Evolutionary conservation across 2,797 vertebrate genomes (phyloP), one percentile per base, ranked within the genome.

Genomic region (Bufotes viridis): DNA sequence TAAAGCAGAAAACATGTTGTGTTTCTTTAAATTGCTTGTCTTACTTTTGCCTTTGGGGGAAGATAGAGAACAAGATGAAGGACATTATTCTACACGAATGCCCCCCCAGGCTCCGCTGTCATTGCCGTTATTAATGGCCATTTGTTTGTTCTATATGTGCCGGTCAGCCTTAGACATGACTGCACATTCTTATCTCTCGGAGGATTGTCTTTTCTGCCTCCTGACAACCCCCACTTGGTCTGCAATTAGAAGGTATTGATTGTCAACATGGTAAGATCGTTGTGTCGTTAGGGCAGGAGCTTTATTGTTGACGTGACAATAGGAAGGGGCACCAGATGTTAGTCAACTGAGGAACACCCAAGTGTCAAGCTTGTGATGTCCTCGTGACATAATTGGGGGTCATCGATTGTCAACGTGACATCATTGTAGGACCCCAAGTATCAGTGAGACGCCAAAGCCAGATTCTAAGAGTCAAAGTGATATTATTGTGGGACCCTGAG

Each of bases 41-140:
- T 91, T 86, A 24, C 65, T 78, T 90, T 61, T 79, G 76, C 87
- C 87, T 84, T 84, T 11, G 81, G 87, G 87, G 87, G 58, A 81
- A 75, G 67, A 88, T 61, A 74, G 65, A 79, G 67, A 85, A 81
- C n/a, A 69, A 60, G 83, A 89, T 85, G 67, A 89, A 89, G 85
- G 78, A 85, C 65, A 69, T 85, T 89, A 86, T 76, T 88, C 78
- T 14, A 49, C 87, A 81, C 57, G 34, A 63, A 61, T 81, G 49
- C 42, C n/a, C 87, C 87, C 78, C 26, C 58, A 69, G 87, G 87
- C 84, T 76, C 22, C 20, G 55, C 72, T 88, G 81, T 88, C 87
- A 70, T 82, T 26, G 69, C 78, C 24, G 83, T 81, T 81, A 85
- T 81, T 81, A 81, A 81, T 82, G 60, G 51, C 78, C 65, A 81